A percentile compares a stretch with the other conserved stretches of the same genome.
These are phyloP conservation scores for Umimayanthus chanpuru DNA, from an alignment of 92 coral and sea anemone species.

Conservation along the genomic window DNA sequence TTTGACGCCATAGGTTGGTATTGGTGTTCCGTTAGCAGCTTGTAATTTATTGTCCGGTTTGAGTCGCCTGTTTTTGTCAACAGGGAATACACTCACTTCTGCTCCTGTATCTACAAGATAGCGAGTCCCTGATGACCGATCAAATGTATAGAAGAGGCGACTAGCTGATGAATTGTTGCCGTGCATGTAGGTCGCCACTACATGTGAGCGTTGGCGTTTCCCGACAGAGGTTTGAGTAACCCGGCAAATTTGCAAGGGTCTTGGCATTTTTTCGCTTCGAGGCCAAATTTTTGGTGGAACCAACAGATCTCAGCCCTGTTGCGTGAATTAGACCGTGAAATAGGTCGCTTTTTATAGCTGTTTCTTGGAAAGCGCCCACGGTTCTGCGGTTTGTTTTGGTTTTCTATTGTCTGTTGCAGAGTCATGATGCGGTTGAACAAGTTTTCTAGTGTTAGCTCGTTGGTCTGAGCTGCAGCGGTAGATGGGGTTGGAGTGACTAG, in stretches of 20 bases:
- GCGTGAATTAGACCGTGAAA: too few species aligned
- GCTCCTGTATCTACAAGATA: slow-evolving; percentile 25
- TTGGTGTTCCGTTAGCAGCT: neutral
- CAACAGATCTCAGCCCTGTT: slow-evolving; percentile 26
- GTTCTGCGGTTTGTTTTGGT: too few species aligned
- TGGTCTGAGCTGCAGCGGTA: too few species aligned
- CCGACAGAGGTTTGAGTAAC: neutral
- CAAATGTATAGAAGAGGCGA: slow-evolving; percentile 21
- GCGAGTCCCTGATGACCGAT: neutral
- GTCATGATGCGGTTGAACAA: too few species aligned
- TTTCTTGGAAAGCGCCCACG: too few species aligned
- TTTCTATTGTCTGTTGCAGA: too few species aligned
- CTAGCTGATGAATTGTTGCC: neutral
- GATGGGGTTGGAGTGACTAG: too few species aligned
- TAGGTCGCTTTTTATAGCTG: too few species aligned
- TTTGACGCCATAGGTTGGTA: neutral
- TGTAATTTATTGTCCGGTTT: neutral
- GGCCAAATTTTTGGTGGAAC: slow-evolving; percentile 29
- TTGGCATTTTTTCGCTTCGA: neutral
- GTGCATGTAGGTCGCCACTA: too few species aligned
- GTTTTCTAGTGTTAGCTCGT: too few species aligned
- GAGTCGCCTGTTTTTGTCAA: too few species aligned
- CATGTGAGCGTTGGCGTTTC: slow-evolving; percentile 16
- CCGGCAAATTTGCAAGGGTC: slow-evolving; percentile 11
- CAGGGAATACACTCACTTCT: slow-evolving; percentile 1